Evolutionary conservation across 1,140 invertebrate species (phyloP).

Genomic region (Bombus sylvicola): DNA sequence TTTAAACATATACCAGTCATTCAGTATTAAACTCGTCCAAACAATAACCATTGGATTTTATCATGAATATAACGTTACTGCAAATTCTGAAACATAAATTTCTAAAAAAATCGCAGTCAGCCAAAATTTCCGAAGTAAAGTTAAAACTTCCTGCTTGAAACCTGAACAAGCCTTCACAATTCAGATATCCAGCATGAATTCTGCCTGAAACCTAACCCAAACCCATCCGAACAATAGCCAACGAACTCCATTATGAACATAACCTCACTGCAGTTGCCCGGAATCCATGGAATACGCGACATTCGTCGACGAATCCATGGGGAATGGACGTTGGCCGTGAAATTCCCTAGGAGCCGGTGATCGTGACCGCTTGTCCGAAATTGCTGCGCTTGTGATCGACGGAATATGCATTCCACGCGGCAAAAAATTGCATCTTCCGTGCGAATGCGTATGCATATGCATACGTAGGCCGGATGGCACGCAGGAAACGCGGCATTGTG

Average conservation of each 20-base stretch:
- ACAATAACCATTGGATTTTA: background rate
- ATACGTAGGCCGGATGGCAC: slow-evolving; percentile 13
- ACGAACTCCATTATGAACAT: background rate
- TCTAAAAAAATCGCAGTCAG: too few species aligned
- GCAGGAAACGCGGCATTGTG: slow-evolving; percentile 9
- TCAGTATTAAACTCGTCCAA: background rate
- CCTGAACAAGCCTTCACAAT: too few species aligned
- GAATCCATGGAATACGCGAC: background rate
- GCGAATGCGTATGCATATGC: slow-evolving; percentile 57
- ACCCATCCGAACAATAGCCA: background rate
- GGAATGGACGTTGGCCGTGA: background rate
- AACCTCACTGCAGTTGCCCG: background rate
- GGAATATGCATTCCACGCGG: slow-evolving; percentile 42
- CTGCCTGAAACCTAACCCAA: background rate
- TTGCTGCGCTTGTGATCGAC: slow-evolving; percentile 52
- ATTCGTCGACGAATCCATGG: background rate
- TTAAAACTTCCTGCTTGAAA: too few species aligned
- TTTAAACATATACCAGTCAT: too few species aligned
- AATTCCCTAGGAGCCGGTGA: slow-evolving; percentile 39
- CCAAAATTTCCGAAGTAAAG: too few species aligned
- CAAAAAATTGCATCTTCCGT: slow-evolving; percentile 45
- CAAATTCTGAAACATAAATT: too few species aligned
- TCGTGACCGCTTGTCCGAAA: slow-evolving; percentile 40
- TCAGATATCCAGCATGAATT: too few species aligned
- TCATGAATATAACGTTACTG: background rate